Evolutionary conservation across 2,113 vertebrate species (phyloP), one percentile per base, ranked within the genome.

Genomic region (Siniperca knerii): DNA sequence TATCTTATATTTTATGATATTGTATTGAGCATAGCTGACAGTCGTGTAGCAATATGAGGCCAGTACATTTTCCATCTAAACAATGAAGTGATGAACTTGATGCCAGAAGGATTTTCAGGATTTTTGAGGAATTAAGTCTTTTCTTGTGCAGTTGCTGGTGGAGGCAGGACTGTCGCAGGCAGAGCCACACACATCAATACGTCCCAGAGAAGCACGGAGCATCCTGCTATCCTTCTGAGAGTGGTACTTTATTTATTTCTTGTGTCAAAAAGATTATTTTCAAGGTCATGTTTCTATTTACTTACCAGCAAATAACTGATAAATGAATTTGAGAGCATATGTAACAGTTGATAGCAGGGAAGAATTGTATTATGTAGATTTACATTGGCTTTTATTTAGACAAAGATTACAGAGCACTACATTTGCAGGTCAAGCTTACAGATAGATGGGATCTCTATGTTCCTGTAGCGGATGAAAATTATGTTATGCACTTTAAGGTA

Each of bases 161-260:
- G 90, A 95, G 96, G 86, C 96, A 96, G 20, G 96, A 95, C 42
- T 95, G 93, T 23, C 97, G 95, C 62, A 95, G 93, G 25, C 95
- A 94, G 92, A 96, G 96, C 71, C 94, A 90, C 1, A 83, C 91
- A 0, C 93, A 96, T 0, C 66, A 93, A 55, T 95, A 96, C 61
- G 65, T 90, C 65, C 93, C 94, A 0, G 96, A 98, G 90, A 97
- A 97, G 77, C 94, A 95, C 0, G 89, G 94, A 58, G 62, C 94
- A 0, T 91, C 96, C 58, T 96, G 94, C 94, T 97, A 94, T 93
- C 96, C 95, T 48, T 88, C 96, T 23, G 97, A 97, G 88, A 98
- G 96, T 83, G 97, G 97, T 97, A 92, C 44, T 46, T 64, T 42
- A 44, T 29, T 69, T 67, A 1, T 52, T 86, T 88, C 11, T 68